Base-by-base conservation (phyloP, 2,797 vertebrate genomes). In the Carcharodon carcharias region DNA sequence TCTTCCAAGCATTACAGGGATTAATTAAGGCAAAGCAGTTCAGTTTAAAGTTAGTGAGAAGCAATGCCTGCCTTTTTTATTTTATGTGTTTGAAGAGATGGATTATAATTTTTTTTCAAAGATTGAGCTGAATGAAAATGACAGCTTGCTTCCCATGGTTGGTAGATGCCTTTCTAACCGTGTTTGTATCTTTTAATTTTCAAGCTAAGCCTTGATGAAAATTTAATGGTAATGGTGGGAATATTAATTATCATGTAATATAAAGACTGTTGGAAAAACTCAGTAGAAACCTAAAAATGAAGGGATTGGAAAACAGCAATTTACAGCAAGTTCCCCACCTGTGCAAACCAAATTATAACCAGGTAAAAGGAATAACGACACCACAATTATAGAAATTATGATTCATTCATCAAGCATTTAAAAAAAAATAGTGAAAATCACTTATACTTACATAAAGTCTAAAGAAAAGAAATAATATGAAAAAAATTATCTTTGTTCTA, bases 41-140 rank as follows among this genome's bases (percentile, higher is more conserved):
- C 50, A n/a, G 31, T 95, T 56, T 95, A 58, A 95, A 58, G 35
- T 31, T 28, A 12, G 50, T 8, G 45, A 95, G 54, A 58, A 77
- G 31, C 65, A 50, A n/a, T 23, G 69, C 31, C 50, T 95, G 89
- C 31, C 94, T 56, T 14, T 14, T 77, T 71, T 95, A 58, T 31
- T 56, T 54, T 95, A 28, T 16, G 28, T 56, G 11, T 9, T 77
- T 18, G 69, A 95, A 95, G 50, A 14, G 50, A 77, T 2, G 12
- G 45, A 73, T 73, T 73, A 73, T 77, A 73, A 77, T 95, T 95
- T 95, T n/a, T 77, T 31, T 95, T 77, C 4, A 16, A 95, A 95
- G 45, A 77, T 35, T 77, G 50, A 77, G 69, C 12, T 58, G 14
- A n/a, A 56, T 56, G 65, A 69, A 95, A 95, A 95, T 95, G 28